Conservation (phyloP, 2,888 invertebrate species). For the Uropetala carovei region DNA sequence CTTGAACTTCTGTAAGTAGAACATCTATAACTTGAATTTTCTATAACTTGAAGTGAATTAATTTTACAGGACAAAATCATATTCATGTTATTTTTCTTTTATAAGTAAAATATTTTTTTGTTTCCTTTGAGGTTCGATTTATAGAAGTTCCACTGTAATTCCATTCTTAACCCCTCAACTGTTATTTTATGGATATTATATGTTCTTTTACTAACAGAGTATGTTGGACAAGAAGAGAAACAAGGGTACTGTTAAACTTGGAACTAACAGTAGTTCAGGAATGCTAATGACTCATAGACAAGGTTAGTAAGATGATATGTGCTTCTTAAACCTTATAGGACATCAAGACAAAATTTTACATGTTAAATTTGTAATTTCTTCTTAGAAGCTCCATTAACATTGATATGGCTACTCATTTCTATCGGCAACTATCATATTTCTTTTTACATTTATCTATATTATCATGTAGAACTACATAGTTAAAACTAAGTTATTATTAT, state of each 20-base stretch:
- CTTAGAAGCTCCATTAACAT: background rate
- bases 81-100: too few species aligned
- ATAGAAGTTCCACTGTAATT: too few species aligned
- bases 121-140: too few species aligned
- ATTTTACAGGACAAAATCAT: too few species aligned
- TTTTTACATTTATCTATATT: background rate
- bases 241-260: slow-evolving; percentile 83
- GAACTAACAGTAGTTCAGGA: slow-evolving; percentile 79
- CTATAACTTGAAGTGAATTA: too few species aligned
- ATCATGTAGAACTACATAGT: background rate
- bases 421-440: background rate
- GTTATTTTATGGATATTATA: slow-evolving; percentile 53
- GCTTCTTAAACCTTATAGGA: background rate
- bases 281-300: slow-evolving; percentile 88
- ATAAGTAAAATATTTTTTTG: too few species aligned
- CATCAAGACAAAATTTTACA: background rate
- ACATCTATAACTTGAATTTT: too few species aligned
- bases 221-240: slow-evolving; percentile 85
- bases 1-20: too few species aligned
- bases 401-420: background rate
- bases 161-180: background rate
- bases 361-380: slow-evolving; percentile 65
- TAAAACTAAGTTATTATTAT: background rate
- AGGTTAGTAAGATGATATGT: slow-evolving; percentile 76
- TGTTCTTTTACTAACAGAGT: slow-evolving; percentile 76